These are phyloP conservation scores for Nesidiocoris tenuis DNA, from an alignment of 2,888 invertebrate species.

Conservation along the genomic window DNA sequence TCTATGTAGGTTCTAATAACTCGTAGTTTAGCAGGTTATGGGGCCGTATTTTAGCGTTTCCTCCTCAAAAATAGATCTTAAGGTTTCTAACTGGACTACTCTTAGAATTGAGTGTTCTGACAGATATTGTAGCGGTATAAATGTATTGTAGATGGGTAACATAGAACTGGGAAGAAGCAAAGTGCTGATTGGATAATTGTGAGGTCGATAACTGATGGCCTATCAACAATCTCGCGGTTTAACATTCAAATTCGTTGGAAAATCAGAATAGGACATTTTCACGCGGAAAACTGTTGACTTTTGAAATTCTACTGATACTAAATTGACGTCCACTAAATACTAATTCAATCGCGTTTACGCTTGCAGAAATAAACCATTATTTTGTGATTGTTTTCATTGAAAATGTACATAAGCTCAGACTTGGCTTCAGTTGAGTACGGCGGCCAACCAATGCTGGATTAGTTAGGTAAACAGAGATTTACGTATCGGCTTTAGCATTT, in stretches of 20 bases:
- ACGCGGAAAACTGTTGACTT: neutral
- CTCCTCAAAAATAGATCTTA: neutral
- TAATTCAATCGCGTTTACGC: neutral
- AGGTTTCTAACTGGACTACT: neutral
- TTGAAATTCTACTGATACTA: neutral
- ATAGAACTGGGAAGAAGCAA: constrained; percentile 14
- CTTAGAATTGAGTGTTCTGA: neutral
- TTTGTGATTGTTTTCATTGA: too few relatives aligned
- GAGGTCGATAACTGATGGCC: neutral
- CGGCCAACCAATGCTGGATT: too few relatives aligned
- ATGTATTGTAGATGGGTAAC: constrained; percentile 45
- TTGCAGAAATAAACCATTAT: neutral
- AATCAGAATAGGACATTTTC: neutral
- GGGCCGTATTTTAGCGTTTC: neutral
- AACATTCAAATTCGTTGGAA: neutral
- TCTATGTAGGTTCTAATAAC: neutral
- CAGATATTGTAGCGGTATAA: constrained; percentile 11
- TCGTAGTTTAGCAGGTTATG: neutral
- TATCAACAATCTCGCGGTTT: neutral
- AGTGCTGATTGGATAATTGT: neutral
- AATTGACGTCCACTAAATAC: neutral
- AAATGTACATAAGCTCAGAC: neutral
- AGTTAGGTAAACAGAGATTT: too few relatives aligned
- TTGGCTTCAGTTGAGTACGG: too few relatives aligned
- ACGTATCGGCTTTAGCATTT: too few relatives aligned